phyloP scores from a whole-genome alignment of 2,113 vertebrate genomes.

The Corynorhinus townsendii region DNA sequence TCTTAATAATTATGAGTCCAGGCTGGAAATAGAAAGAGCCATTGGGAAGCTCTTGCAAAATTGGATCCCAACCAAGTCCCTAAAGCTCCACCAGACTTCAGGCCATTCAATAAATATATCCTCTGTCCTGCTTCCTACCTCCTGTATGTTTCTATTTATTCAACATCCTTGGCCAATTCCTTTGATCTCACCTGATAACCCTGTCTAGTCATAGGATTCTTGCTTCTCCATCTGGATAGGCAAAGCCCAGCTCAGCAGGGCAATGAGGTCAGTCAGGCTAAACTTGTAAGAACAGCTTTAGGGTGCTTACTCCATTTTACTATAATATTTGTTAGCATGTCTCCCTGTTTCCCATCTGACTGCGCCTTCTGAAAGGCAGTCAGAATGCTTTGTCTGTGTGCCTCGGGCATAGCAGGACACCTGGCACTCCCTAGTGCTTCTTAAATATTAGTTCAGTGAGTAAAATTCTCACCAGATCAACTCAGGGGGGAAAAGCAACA shows the following conservation, averaged over 20 bases:
- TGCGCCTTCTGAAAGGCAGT: neutral
- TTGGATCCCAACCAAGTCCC: neutral
- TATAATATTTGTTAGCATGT: neutral
- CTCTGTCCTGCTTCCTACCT: neutral
- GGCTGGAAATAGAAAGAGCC: neutral
- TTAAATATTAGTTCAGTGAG: neutral
- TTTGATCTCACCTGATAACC: neutral
- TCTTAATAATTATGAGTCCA: neutral
- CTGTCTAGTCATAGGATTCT: neutral
- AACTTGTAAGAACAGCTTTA: neutral
- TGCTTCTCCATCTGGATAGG: neutral
- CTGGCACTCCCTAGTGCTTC: neutral
- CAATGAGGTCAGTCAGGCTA: neutral
- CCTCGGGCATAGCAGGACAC: neutral
- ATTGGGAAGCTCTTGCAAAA: neutral
- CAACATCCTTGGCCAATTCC: neutral
- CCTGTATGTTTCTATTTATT: neutral
- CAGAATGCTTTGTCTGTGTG: neutral
- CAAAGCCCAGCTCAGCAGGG: neutral
- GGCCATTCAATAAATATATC: neutral
- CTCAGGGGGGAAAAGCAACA: neutral
- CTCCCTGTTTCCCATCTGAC: neutral
- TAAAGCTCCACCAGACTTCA: neutral
- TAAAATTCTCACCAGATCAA: neutral
- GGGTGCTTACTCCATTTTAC: neutral